Base-by-base conservation (phyloP, 92 coral and sea anemone genomes). In the Porites cylindrica region DNA sequence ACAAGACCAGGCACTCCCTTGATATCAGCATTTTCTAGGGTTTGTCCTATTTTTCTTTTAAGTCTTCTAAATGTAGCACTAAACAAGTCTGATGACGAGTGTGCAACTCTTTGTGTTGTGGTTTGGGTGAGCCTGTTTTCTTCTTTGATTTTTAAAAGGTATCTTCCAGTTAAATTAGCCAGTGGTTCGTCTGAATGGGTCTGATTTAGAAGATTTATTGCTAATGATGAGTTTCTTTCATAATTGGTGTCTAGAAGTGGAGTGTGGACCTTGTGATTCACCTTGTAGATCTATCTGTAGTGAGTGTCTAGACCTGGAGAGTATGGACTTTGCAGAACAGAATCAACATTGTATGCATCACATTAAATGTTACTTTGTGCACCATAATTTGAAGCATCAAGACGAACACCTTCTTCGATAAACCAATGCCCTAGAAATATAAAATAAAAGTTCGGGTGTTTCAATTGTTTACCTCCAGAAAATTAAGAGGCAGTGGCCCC, bases 21-120 rank as follows among this genome's bases (percentile, higher is more conserved):
- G 8, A 67, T 6, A 10, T 19, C 47, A 11, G 38, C 38, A 67
- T 67, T 13, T 19, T 67, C 38, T 20, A 21, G 32, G 14, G 29
- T 20, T 29, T 73, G 24, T 7, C 62, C 47, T 9, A 84, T 47
- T 52, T 58, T 70, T 66, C n/a, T n/a, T n/a, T n/a, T n/a, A n/a
- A n/a, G n/a, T n/a, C n/a, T n/a, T n/a, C 78, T 47, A 19, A 71
- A 62, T 24, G 72, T 70, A 72, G 59, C 88, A 1, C 67, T 19
- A 19, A 67, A 67, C 72, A 67, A 21, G 10, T 67, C 32, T 19
- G 72, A 8, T 67, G 72, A 19, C 7, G 38, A 14, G 13, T 10
- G 32, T 67, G 72, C 72, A 67, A 67, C 24, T 19, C 24, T 67
- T 67, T 26, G 32, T 67, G 24, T 21, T 10, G 72, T 66, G 9